These are phyloP conservation scores for Philonicus albiceps DNA, from an alignment of 2,888 invertebrate genomes.

Conservation along the genomic window DNA sequence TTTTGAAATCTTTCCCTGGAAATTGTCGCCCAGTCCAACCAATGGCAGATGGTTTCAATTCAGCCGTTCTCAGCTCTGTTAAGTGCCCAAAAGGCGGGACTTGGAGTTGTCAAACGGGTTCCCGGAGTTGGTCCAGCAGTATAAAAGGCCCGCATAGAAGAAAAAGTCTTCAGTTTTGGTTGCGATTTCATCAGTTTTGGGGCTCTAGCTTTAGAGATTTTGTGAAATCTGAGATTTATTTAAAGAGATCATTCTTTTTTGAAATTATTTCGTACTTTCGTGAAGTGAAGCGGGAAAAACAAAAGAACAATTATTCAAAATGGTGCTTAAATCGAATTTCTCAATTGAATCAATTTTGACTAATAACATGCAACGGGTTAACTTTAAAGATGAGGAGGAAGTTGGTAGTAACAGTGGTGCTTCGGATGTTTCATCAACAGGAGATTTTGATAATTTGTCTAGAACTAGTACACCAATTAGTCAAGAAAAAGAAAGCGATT, in stretches of 20 bases:
- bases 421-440: conserved; percentile 56
- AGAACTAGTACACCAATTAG: conserved; percentile 60
- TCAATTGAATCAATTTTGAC: conserved; percentile 82
- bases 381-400: conserved; percentile 13
- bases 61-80: background rate
- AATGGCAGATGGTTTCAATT: background rate
- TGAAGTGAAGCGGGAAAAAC: background rate
- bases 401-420: conserved; percentile 23
- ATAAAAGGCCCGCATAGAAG: conserved; percentile 34
- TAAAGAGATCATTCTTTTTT: background rate
- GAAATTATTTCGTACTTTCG: background rate
- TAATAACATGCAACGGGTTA: conserved; percentile 60
- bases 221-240: background rate
- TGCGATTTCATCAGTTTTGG: background rate
- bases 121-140: background rate
- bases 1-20: background rate
- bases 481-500: background rate
- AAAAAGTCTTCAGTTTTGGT: conserved; percentile 23
- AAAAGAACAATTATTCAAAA: conserved; percentile 45
- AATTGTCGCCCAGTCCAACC: background rate
- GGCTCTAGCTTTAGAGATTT: background rate
- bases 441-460: conserved; percentile 59
- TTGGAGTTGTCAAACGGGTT: conserved; percentile 24
- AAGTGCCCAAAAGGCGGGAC: background rate
- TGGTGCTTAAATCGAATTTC: conserved; percentile 71